Evolutionary conservation across 2,113 vertebrate species (phyloP), one percentile per base, ranked within the genome.

Genomic region (Gambusia affinis): DNA sequence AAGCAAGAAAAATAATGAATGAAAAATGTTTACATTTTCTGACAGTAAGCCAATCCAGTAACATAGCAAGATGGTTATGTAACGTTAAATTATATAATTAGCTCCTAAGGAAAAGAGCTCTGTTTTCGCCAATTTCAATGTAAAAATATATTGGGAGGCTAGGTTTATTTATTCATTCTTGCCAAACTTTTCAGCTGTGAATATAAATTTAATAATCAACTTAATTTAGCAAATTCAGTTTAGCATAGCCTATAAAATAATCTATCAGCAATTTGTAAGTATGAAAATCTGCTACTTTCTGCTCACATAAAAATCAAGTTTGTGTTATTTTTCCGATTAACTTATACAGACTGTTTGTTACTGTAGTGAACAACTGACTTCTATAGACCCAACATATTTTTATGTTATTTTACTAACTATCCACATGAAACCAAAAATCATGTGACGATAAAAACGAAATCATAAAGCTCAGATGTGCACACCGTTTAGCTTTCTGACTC

Each of bases 191-290:
- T 57, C 22, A 57, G 10, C 3, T 8, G 51, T 11, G 22, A n/a
- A 57, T 10, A 57, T 15, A 44, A 37, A 54, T 47, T 61, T 1
- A 30, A 51, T 14, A 10, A 65, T 51, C 17, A 73, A 72, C 44
- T 57, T 12, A 42, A 42, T 42, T 65, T 37, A 42, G n/a, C 39
- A 73, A 84, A 79, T 74, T 76, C 61, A 86, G 33, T 75, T 60
- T 31, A 70, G 72, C 70, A 79, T 2, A 64, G 12, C 14, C 30
- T 33, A 70, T 64, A 30, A 60, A 67, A 60, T 24, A 84, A 74
- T 35, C 72, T 19, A 64, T 6, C 33, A 83, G 17, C 64, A 74
- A 60, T 77, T 37, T 17, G 69, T 8, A 51, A 14, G 47, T 28
- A 61, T 62, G 12, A 22, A 68, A 72, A 66, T 66, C 77, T 70